Evolutionary conservation across 2,113 vertebrate genomes (phyloP), one percentile per base, ranked within the genome.

Genomic region (western clawed frog (Xenopus tropicalis)): DNA sequence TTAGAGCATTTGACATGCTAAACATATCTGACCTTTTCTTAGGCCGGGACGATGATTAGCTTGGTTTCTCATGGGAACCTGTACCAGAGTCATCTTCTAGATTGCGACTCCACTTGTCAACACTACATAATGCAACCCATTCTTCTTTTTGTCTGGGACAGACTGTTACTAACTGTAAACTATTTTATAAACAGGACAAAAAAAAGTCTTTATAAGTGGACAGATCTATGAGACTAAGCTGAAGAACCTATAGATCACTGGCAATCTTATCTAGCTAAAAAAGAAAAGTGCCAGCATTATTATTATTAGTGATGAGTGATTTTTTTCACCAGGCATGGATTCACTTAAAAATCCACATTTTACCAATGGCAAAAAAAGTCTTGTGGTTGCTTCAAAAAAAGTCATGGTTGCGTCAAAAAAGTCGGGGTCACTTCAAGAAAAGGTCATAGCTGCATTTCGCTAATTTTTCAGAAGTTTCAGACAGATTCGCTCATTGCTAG

Each of bases 1-100:
- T 76, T 23, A 69, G 20, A 62, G 52, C 37, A 14, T 59, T 24
- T 62, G 59, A 76, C 73, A 69, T 56, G 43, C 59, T 69, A 57
- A 44, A 69, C 73, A 63, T 76, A 69, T 61, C 24, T 76, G 73
- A 76, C 73, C 73, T 69, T 56, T 62, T 42, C 42, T 22, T 43
- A 75, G 57, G 67, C 66, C 54, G 66, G 73, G 66, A 63, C 46
- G 42, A 48, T 63, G 73, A 76, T 76, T 69, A 69, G 66, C n/a
- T 52, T 20, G 54, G 66, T 76, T 76, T 76, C 73, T 76, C 73
- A 76, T 76, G 73, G 73, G 73, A 76, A 76, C 73, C 73, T 69
- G 66, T 21, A 43, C 44, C 11, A 63, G 66, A 69, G 66, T 69
- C 66, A 66, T 69, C 71, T 69, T 25, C 23, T 44, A 76, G 29